Evolutionary conservation across 2,888 invertebrate genomes (phyloP), one percentile per base, ranked within the genome.

Genomic region (Cheilosia grossa): DNA sequence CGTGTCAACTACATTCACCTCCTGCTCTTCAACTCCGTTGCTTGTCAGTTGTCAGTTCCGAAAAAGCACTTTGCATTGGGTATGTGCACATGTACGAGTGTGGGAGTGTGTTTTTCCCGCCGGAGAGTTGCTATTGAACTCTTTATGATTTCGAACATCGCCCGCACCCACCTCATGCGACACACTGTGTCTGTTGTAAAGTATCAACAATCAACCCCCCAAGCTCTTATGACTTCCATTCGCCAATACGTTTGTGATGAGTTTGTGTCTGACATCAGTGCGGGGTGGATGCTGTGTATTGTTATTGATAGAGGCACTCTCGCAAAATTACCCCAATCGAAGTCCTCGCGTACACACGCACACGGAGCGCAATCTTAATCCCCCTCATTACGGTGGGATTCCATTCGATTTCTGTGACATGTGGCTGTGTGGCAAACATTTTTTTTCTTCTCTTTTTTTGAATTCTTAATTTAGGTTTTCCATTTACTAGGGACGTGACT

Each of bases 271-370:
- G 64, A 47, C 67, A 69, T 37, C 58, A 72, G 24, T 27, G 58
- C 37, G 24, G 24, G 66, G 40, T 51, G 63, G 49, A 59, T 33
- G 64, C 9, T 15, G 17, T 63, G 80, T 80, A 81, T 85, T 85
- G 75, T 81, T 85, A 85, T 85, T 85, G 85, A 85, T 75, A 56
- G 85, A 81, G 81, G 81, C 85, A 85, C 85, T 85, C 81, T 81
- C 75, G 51, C 59, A 72, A 85, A 85, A 85, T 85, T 85, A 85
- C 81, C 75, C 53, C 79, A 74, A 74, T 79, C 82, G 79, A 69
- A 15, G 37, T 64, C 59, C 66, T 24, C 47, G 30, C 30, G 47
- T 54, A 58, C 53, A 56, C 40, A 40, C 33, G 15, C 64, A 30
- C 47, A 58, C 13, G 30, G 70, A 53, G 59, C 56, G 56, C 75